A percentile compares a stretch with the other conserved stretches of the same genome.
These are phyloP conservation scores for Diglossa cyanea DNA, from an alignment of 2,797 vertebrate genomes.

Conservation along the genomic window DNA sequence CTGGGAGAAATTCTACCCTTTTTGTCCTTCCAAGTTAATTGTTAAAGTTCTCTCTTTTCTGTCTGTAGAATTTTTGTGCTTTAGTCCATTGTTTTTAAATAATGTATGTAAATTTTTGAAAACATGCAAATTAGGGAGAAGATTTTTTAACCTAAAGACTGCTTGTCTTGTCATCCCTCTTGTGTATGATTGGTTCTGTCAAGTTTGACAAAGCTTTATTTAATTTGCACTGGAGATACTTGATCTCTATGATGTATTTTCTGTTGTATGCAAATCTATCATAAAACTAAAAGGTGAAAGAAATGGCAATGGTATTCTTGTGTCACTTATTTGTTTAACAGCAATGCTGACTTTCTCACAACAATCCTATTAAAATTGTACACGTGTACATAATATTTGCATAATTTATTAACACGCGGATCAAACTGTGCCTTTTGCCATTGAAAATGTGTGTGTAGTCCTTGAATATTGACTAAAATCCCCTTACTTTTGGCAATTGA, in stretches of 20 bases:
- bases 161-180: conserved; percentile 82
- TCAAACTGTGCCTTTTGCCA: conserved; percentile 71
- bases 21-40: conserved; percentile 93
- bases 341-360: conserved; percentile 59
- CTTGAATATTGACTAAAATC: conserved; percentile 72
- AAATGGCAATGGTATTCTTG: conserved; percentile 65
- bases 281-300: conserved; percentile 75
- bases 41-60: conserved; percentile 81
- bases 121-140: conserved; percentile 81
- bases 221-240: conserved; percentile 80
- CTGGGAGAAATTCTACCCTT: conserved; percentile 87
- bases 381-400: conserved; percentile 67
- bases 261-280: conserved; percentile 77
- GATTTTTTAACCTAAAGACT: conserved; percentile 80
- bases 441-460: conserved; percentile 62
- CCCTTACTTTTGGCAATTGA: conserved; percentile 70
- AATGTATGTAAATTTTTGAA: conserved; percentile 84
- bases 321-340: conserved; percentile 61
- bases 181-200: conserved; percentile 82
- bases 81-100: conserved; percentile 81
- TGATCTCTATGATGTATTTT: conserved; percentile 82
- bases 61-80: conserved; percentile 74
- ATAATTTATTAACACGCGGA: conserved; percentile 62
- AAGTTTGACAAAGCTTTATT: conserved; percentile 85
- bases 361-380: conserved; percentile 66